phyloP scores from a whole-genome alignment of 2,113 vertebrate species.

The Mus musculus region GRCm39 chr2:38442001-38442500 shows the following conservation, averaged over 20 bases:
- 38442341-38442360: conserved; percentile 78
- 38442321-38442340: conserved; percentile 87
- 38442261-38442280: conserved; percentile 86
- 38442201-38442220: conserved; percentile 92
- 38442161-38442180: conserved; percentile 96
- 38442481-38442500: neutral
- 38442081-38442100: conserved; percentile 92
- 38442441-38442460: neutral
- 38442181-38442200: conserved; percentile 96
- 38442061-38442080: conserved; percentile 73
- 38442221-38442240: conserved; percentile 88
- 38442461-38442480: neutral
- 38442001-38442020: neutral
- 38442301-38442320: conserved; percentile 93
- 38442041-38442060: conserved; percentile 2
- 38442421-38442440: neutral
- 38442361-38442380: conserved; percentile 57
- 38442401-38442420: neutral
- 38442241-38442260: conserved; percentile 85
- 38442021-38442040: neutral
- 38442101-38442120: conserved; percentile 93
- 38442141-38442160: conserved; percentile 92
- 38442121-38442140: conserved; percentile 93
- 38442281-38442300: conserved; percentile 86
- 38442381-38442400: conserved; percentile 12